phyloP scores from a whole-genome alignment of 2,888 invertebrate species.

The Linyphia triangularis region DNA sequence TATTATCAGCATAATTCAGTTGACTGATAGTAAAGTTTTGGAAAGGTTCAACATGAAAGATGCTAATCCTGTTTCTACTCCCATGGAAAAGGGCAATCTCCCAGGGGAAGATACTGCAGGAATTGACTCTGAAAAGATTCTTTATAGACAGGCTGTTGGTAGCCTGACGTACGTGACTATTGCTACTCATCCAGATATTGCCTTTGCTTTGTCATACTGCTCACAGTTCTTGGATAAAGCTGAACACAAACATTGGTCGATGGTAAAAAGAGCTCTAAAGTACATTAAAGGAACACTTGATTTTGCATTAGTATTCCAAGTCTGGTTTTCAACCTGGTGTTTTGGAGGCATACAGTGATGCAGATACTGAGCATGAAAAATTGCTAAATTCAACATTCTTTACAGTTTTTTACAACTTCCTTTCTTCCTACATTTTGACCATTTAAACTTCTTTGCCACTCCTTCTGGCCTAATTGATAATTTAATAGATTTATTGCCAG shows the following conservation, averaged over 20 bases:
- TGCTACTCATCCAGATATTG: slow-evolving; percentile 19
- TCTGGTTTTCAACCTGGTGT: too few species aligned
- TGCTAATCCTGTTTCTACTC: slow-evolving; percentile 70
- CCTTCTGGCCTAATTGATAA: too few species aligned
- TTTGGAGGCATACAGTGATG: too few species aligned
- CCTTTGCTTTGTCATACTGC: slow-evolving; percentile 18
- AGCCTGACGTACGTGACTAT: slow-evolving; percentile 49
- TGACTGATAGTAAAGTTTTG: slow-evolving; percentile 32
- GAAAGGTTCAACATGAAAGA: slow-evolving; percentile 22
- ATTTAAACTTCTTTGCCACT: too few species aligned
- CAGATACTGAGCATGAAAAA: too few species aligned
- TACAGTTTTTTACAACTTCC: too few species aligned
- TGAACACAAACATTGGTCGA: background rate
- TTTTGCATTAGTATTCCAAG: too few species aligned
- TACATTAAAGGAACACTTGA: slow-evolving; percentile 22
- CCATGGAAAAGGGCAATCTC: slow-evolving; percentile 24
- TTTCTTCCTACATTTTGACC: too few species aligned
- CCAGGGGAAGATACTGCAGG: background rate
- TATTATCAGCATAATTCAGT: slow-evolving; percentile 17
- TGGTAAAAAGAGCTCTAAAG: slow-evolving; percentile 9
- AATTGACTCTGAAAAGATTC: background rate
- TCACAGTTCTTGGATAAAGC: slow-evolving; percentile 41
- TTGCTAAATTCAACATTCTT: too few species aligned
- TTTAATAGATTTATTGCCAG: too few species aligned
- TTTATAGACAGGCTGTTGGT: slow-evolving; percentile 43